Evolutionary conservation across 2,113 vertebrate genomes (phyloP), one percentile per base, ranked within the genome.

Genomic region (Sinocyclocheilus maitianheensis): DNA sequence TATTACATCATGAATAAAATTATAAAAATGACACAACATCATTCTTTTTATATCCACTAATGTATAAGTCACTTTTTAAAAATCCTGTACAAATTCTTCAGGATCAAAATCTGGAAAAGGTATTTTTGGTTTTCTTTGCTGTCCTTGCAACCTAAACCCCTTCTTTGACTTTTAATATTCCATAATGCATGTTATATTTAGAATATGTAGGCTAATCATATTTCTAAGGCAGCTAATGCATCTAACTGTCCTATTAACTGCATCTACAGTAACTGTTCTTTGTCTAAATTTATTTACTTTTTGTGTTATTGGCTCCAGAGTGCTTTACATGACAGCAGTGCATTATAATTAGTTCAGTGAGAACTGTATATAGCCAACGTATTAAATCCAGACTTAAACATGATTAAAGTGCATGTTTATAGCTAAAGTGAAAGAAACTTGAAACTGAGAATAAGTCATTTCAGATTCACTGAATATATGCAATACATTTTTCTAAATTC

Each of bases 401-500:
- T 12, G 22, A 24, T 75, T 24, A 48, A 76, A 76, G 24, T 48
- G 72, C 72, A 75, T 75, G 72, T 75, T 48, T 48, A 75, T 24
- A 75, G 43, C 43, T 76, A 51, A 76, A 24, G 72, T 76, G 43
- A 76, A 76, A 76, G 13, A 76, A 75, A 75, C n/a, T 8, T 16
- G 2, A 48, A 48, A 76, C 12, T 24, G 43, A 48, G 72, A 75
- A 48, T 48, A 75, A 48, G 48, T 76, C 5, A 76, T 51, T 48
- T 48, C 3, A 16, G 12, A n/a, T 24, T 76, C 5, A 4, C 43
- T 48, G 22, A 76, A 48, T 48, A 76, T 16, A 76, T 76, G 72
- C 43, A 76, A 24, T 76, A 51, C 22, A 76, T 22, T 43, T 74
- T 74, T 75, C 72, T 48, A 76, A 51, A 51, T 76, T 51, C n/a